Conservation (phyloP, 2,888 invertebrate species). For the Miltochrista miniata region DNA sequence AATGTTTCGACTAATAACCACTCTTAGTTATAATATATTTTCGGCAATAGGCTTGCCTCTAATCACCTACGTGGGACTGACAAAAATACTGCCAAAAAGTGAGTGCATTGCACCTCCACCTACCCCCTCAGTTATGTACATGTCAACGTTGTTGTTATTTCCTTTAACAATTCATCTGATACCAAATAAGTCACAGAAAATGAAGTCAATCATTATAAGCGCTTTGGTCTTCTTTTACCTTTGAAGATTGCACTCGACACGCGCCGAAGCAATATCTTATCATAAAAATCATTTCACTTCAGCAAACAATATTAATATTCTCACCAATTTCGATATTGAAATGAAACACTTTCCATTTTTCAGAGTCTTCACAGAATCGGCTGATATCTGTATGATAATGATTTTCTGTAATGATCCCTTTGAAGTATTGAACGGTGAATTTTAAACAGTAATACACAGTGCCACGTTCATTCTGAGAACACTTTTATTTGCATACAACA, state of each 20-base stretch:
- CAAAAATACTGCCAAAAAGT: no score
- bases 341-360: slow-evolving; percentile 25
- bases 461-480: slow-evolving; percentile 56
- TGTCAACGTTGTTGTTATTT: no score
- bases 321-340: slow-evolving; percentile 17
- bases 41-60: no score
- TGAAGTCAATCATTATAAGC: not conserved
- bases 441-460: slow-evolving; percentile 56
- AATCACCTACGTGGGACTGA: no score
- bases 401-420: slow-evolving; percentile 66
- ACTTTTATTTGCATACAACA: slow-evolving; percentile 72
- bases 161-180: no score
- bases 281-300: not conserved
- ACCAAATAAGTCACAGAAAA: not conserved
- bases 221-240: not conserved
- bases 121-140: no score
- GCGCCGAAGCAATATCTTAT: not conserved
- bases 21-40: no score
- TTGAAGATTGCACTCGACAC: slow-evolving; percentile 2
- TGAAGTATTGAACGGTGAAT: slow-evolving; percentile 64
- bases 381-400: slow-evolving; percentile 55
- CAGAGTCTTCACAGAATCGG: slow-evolving; percentile 24
- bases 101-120: no score
- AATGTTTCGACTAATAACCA: no score
- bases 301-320: slow-evolving; percentile 14